phyloP scores from a whole-genome alignment of 2,113 vertebrate species.

The Odontesthes bonariensis region DNA sequence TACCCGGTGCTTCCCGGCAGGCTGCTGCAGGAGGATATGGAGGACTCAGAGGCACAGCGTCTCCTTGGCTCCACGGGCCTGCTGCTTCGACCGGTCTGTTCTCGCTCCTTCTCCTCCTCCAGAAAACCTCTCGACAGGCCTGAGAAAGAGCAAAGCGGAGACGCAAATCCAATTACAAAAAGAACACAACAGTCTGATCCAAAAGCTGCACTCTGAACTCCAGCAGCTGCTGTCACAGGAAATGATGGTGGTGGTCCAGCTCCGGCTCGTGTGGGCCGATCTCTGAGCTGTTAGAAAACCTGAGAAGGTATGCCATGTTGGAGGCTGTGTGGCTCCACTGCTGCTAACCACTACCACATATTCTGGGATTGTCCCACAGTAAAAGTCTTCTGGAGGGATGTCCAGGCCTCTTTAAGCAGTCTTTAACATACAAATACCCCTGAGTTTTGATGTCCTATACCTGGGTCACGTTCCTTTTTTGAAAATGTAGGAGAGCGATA shows the following conservation, averaged over 20 bases:
- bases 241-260: background rate
- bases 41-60: slow-evolving; percentile 96
- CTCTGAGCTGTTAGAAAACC: too few species aligned
- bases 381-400: too few species aligned
- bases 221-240: background rate
- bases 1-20: slow-evolving; percentile 92
- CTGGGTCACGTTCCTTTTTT: too few species aligned
- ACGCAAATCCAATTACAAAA: background rate
- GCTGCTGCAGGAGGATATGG: slow-evolving; percentile 94
- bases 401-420: too few species aligned
- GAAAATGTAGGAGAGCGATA: too few species aligned
- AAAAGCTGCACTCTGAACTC: background rate
- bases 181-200: background rate
- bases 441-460: too few species aligned
- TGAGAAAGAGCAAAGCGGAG: slow-evolving; percentile 56
- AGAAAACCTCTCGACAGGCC: slow-evolving; percentile 92
- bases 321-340: too few species aligned
- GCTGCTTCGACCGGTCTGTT: slow-evolving; percentile 63
- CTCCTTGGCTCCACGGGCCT: slow-evolving; percentile 88
- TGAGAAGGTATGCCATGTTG: too few species aligned
- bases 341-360: too few species aligned
- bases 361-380: too few species aligned
- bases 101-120: slow-evolving; percentile 83
- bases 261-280: too few species aligned
- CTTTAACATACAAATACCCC: too few species aligned